Base-by-base conservation (phyloP, 2,797 vertebrate species). In the Gymnocypris eckloni region DNA sequence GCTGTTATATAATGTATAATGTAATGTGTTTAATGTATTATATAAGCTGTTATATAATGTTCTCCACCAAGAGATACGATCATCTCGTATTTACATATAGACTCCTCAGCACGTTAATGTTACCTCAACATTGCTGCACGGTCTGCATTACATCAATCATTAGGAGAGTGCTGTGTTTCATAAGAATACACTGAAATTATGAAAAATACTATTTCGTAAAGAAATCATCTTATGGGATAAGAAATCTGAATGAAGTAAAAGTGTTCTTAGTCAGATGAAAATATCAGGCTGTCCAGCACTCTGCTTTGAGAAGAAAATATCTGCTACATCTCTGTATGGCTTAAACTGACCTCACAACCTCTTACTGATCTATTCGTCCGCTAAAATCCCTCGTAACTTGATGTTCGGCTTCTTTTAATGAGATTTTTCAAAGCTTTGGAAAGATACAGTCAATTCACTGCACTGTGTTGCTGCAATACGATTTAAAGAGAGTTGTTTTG, bases 31-130 rank as follows among this genome's bases (percentile, higher is more conserved):
- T 33, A 33, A 33, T 33, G 33, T 33, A 33, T 33, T 33, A 33
- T 33, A 33, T 33, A 28, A 84, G 59, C 86, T 84, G 79, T 95
- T 93, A 92, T 48, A 79, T 89, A 94, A 94, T 25, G 15, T n/a
- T 66, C 70, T 71, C 45, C 69, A 64, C 28, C 78, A 67, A 79
- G 41, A 80, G 41, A 70, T 64, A 54, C 61, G 84, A 86, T 81
- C 69, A 79, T 79, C 66, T 70, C 41, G 7, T 66, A 43, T 80
- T 86, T 73, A 73, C 45, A 80, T 45, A 43, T 33, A 56, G 22
- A 11, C 50, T 67, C 48, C 77, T 56, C 48, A 37, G 48, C 33
- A 86, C 16, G 10, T 11, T 81, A 81, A 73, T 50, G 56, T 41
- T 33, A 66, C 78, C 52, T 69, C 25, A 45, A 22, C 11, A 3